A percentile compares a stretch with the other conserved stretches of the same genome.
Conservation (phyloP, 2,888 invertebrate species). For the Cactoblastis cactorum region DNA sequence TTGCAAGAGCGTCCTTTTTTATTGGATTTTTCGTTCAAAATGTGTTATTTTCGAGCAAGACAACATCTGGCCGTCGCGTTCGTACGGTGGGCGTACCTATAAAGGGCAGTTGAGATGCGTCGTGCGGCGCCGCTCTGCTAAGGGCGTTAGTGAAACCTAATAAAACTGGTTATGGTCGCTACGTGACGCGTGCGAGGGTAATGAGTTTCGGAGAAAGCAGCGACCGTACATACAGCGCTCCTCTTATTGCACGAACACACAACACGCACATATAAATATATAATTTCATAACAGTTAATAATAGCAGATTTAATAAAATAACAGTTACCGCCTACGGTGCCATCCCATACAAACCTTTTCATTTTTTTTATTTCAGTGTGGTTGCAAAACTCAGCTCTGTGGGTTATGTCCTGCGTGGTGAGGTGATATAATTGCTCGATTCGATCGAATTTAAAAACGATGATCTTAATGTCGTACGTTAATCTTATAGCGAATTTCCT, state of each 20-base stretch:
- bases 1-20: constrained; percentile 1
- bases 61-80: constrained; percentile 21
- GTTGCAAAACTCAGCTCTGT: constrained; percentile 10
- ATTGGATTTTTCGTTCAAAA: constrained; percentile 3
- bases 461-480: no score
- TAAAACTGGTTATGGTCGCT: constrained; percentile 71
- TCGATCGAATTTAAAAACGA: no score
- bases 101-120: constrained; percentile 45
- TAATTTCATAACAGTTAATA: no score
- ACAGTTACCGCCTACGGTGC: constrained; percentile 17
- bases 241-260: constrained; percentile 27
- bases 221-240: constrained; percentile 46
- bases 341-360: constrained; percentile 8
- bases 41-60: constrained; percentile 18
- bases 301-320: constrained; percentile 16
- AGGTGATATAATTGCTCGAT: no score
- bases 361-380: constrained; percentile 14
- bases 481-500: no score
- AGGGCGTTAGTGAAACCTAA: constrained; percentile 69
- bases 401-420: no score
- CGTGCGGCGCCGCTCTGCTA: constrained; percentile 31
- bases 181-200: constrained; percentile 72
- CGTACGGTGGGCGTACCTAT: constrained; percentile 30
- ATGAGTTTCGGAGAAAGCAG: constrained; percentile 74
- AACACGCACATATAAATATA: constrained; percentile 7